Evolutionary conservation across 2,113 vertebrate genomes (phyloP), one percentile per base, ranked within the genome.

Genomic region (Rhinolophus sinicus): DNA sequence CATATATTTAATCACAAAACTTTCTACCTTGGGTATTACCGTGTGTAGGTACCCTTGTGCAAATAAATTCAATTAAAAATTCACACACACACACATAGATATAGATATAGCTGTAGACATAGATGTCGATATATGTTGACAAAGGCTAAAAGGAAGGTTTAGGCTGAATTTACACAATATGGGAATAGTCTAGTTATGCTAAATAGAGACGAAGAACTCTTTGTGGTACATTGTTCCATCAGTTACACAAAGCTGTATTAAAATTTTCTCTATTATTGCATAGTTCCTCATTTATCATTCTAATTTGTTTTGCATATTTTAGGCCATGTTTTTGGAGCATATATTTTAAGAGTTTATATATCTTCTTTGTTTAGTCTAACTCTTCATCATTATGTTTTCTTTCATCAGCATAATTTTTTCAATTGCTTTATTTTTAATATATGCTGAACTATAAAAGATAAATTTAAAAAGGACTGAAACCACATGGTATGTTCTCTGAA

Each of bases 21-120:
- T 69, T 9, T 44, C 12, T 60, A 67, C 26, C 28, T 65, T 76
- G 14, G 8, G 14, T 22, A 90, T 30, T 67, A 75, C 2, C 15
- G 50, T 30, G 4, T 56, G 40, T 15, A 26, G 28, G 16, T 10
- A 22, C 21, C 56, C 30, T 40, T 58, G 58, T 72, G 84, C 56
- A 78, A 58, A 16, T 60, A 88, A 93, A 89, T 69, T 35, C 33
- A 90, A 73, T 93, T 60, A 91, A 81, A 91, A 95, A 73, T 28
- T 13, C 47, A n/a, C 2, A 56, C 10, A 84, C 16, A 44, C 4
- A 78, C 24, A 44, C 6, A 58, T 4, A 67, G 47, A 50, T 50
- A 50, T 50, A 50, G 47, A 50, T 50, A 50, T 50, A 50, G 2
- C 40, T 6, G 7, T 44, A 44, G 40, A 44, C 6, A 58, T 4